A percentile compares a stretch with the other conserved stretches of the same genome.
These are phyloP conservation scores for Drosophila parvula DNA, from an alignment of 1,140 invertebrate genomes.

Conservation along the genomic window DNA sequence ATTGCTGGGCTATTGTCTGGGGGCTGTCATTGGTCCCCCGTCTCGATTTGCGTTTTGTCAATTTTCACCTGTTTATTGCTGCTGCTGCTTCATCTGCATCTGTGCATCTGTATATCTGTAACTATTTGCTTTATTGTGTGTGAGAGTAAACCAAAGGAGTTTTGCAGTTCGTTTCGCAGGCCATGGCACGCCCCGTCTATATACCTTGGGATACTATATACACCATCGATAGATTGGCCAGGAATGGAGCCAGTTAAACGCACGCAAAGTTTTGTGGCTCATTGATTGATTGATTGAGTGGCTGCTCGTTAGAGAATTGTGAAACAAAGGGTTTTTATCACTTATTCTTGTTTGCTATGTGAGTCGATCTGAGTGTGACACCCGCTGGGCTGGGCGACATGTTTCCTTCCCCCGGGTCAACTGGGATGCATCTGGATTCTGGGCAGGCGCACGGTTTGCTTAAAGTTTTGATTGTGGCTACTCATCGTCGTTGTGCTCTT, in stretches of 20 bases:
- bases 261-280: constrained; percentile 68
- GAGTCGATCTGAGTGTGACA: constrained; percentile 24
- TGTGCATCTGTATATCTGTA: constrained; percentile 52
- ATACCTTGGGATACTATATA: neutral
- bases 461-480: constrained; percentile 52
- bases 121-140: constrained; percentile 50
- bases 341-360: constrained; percentile 69
- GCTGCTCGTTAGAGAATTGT: constrained; percentile 72
- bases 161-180: constrained; percentile 56
- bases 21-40: constrained; percentile 40
- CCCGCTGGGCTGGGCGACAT: constrained; percentile 16
- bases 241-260: constrained; percentile 70
- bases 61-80: constrained; percentile 75
- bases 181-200: constrained; percentile 29
- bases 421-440: neutral
- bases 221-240: constrained; percentile 4
- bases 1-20: constrained; percentile 83
- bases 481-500: constrained; percentile 16
- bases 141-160: constrained; percentile 76
- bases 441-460: constrained; percentile 26
- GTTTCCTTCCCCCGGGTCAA: neutral
- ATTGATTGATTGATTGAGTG: constrained; percentile 67
- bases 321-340: constrained; percentile 78
- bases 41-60: constrained; percentile 64
- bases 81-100: constrained; percentile 49